A percentile compares a stretch with the other conserved stretches of the same genome.
These are phyloP conservation scores for Naja naja DNA, from an alignment of 2,113 vertebrate genomes.

Conservation along the genomic window DNA sequence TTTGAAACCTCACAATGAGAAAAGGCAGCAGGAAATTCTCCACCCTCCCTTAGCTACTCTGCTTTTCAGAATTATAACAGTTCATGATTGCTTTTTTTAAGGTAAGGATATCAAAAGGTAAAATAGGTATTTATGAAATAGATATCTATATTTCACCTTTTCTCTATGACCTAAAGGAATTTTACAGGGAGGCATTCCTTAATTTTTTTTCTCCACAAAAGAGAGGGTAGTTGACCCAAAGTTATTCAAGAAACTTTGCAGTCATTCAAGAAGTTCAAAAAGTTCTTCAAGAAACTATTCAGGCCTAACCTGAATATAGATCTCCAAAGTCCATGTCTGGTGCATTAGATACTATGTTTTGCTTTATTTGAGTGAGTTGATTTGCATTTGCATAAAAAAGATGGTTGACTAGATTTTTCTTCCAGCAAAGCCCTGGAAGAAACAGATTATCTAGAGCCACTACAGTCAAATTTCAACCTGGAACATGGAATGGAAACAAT, in stretches of 20 bases:
- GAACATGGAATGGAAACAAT: not conserved
- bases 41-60: too few species aligned
- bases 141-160: not conserved
- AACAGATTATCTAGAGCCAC: not conserved
- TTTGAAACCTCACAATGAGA: not conserved
- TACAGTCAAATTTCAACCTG: not conserved
- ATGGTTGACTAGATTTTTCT: not conserved
- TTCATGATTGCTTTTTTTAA: not conserved
- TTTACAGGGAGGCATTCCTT: not conserved
- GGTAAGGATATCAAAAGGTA: not conserved
- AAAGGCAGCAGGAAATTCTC: not conserved
- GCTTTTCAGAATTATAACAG: not conserved
- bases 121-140: not conserved
- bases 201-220: not conserved
- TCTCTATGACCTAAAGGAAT: not conserved
- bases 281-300: not conserved
- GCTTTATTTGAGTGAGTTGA: not conserved
- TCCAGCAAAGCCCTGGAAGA: not conserved
- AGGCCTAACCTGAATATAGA: not conserved
- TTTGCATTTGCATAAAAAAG: not conserved
- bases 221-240: not conserved
- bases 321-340: not conserved
- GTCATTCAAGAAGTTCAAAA: too few species aligned
- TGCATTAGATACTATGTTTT: not conserved
- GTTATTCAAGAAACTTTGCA: not conserved